Evolutionary conservation across 2,797 vertebrate genomes (phyloP).

Genomic region (Salmo trutta): DNA sequence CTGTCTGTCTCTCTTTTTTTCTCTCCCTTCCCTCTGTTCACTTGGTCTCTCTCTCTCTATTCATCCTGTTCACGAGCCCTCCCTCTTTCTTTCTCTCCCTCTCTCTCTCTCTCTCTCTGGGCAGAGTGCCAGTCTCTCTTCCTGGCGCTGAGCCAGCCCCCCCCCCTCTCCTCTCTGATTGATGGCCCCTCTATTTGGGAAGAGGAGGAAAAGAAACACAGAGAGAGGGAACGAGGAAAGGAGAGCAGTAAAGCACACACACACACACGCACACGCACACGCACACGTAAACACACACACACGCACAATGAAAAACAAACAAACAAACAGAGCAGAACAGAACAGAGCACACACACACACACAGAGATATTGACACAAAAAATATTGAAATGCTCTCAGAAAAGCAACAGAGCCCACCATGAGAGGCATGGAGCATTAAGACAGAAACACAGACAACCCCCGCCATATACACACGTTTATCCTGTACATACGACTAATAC

Average conservation of each 20-base stretch:
- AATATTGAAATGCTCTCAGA: not conserved
- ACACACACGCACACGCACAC: constrained; percentile 34
- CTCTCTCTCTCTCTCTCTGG: constrained; percentile 49
- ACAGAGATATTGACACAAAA: constrained; percentile 29
- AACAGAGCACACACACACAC: constrained; percentile 19
- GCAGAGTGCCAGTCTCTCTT: constrained; percentile 71
- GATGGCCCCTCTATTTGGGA: constrained; percentile 77
- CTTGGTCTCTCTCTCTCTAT: constrained; percentile 37
- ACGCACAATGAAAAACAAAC: constrained; percentile 49
- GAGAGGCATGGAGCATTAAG: constrained; percentile 41
- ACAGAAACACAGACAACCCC: constrained; percentile 53
- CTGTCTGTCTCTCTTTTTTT: not conserved
- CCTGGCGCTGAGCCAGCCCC: constrained; percentile 65
- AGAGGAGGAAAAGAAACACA: constrained; percentile 66
- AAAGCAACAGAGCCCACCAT: constrained; percentile 20
- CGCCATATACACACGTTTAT: constrained; percentile 1
- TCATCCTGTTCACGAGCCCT: constrained; percentile 33
- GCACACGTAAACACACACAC: constrained; percentile 27
- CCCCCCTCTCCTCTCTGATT: constrained; percentile 69
- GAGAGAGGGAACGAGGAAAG: constrained; percentile 36
- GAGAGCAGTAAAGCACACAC: constrained; percentile 55
- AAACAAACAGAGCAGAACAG: constrained; percentile 49
- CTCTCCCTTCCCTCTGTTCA: constrained; percentile 6
- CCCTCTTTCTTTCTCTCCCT: not conserved
- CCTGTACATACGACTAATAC: no score